These are phyloP conservation scores for Gracilinanus agilis DNA, from an alignment of 2,113 vertebrate species.

Conservation along the genomic window DNA sequence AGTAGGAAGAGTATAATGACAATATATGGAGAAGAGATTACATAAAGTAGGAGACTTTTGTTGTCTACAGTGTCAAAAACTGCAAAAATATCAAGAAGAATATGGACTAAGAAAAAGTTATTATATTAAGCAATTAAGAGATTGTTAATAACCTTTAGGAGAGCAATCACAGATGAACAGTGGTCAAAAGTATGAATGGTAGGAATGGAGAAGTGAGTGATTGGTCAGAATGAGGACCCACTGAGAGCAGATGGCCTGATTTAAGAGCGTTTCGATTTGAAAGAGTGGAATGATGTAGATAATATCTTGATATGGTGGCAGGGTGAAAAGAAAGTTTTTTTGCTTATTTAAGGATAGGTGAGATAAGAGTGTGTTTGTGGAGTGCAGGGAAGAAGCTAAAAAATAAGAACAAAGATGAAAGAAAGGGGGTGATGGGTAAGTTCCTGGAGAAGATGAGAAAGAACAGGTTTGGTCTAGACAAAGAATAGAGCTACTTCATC, in stretches of 20 bases:
- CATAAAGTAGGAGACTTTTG: background rate
- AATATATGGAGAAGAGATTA: background rate
- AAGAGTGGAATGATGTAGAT: background rate
- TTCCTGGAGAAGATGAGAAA: background rate
- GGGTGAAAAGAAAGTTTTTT: background rate
- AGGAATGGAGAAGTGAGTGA: background rate
- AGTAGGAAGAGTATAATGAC: background rate
- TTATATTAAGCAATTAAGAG: background rate
- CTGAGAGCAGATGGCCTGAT: background rate
- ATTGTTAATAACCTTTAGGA: background rate
- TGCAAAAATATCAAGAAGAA: background rate
- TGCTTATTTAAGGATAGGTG: background rate
- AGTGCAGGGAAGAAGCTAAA: background rate
- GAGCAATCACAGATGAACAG: background rate
- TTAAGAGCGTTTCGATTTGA: background rate
- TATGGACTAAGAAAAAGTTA: background rate
- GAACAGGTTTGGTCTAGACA: background rate
- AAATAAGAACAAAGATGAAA: background rate
- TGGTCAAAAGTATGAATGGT: background rate
- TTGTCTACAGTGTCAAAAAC: background rate
- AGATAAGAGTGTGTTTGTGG: background rate
- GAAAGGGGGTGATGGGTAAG: background rate
- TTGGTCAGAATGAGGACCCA: background rate
- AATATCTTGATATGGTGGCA: background rate
- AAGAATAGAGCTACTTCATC: background rate